Evolutionary conservation across 2,797 vertebrate genomes (phyloP).

Genomic region (Clamator glandarius): DNA sequence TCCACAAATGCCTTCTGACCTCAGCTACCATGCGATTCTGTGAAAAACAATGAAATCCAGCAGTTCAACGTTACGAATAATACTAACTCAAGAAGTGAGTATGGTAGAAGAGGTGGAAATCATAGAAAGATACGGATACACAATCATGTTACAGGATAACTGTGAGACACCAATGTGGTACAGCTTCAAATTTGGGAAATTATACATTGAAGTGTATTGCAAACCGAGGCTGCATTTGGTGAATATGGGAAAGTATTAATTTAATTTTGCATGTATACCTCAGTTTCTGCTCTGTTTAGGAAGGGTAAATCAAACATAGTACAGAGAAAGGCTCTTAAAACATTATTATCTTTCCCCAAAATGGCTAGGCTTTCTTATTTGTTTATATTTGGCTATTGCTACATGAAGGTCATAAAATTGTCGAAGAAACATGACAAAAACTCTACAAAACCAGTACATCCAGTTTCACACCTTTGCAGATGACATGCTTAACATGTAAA

Average conservation of each 20-base stretch:
- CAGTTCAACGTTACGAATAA: neutral
- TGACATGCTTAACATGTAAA: neutral
- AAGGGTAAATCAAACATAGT: neutral
- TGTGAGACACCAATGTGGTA: neutral
- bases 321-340: neutral
- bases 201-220: neutral
- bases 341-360: neutral
- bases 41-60: neutral
- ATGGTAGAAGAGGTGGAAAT: neutral
- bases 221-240: neutral
- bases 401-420: neutral
- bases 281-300: neutral
- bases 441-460: neutral
- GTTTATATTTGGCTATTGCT: neutral
- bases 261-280: neutral
- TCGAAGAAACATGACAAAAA: neutral
- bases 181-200: neutral
- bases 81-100: neutral
- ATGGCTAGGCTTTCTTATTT: neutral
- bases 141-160: neutral
- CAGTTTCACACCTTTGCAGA: neutral
- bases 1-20: neutral
- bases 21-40: neutral
- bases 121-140: neutral
- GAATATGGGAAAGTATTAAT: neutral